A percentile compares a stretch with the other conserved stretches of the same genome.
Conservation (phyloP, 2,797 vertebrate species). For the Heterohyrax brucei region DNA sequence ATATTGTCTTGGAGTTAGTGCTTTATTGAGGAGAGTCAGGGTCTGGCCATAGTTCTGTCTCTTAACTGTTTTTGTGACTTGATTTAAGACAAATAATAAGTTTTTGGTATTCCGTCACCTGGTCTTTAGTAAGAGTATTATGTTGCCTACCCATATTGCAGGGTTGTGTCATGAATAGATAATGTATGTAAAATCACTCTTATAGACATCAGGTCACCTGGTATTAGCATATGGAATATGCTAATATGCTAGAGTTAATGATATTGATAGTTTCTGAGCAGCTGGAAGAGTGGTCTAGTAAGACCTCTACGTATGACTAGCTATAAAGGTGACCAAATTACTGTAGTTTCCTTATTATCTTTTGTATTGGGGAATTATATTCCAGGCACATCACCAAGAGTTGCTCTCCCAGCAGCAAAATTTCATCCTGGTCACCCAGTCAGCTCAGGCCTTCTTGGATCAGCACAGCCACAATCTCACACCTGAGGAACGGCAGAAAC, state of each 20-base stretch:
- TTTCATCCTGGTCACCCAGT: slow-evolving; percentile 94
- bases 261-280: not conserved
- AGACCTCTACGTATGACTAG: not conserved
- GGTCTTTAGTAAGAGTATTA: slow-evolving; percentile 5
- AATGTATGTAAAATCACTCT: slow-evolving; percentile 15
- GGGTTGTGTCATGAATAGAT: not conserved
- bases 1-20: not conserved
- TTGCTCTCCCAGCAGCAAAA: slow-evolving; percentile 96
- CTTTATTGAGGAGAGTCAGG: slow-evolving; percentile 40
- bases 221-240: not conserved
- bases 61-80: not conserved
- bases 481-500: slow-evolving; percentile 91
- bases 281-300: not conserved
- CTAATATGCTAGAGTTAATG: not conserved
- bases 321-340: slow-evolving; percentile 26
- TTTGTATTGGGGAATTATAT: slow-evolving; percentile 60
- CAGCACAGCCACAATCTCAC: slow-evolving; percentile 93
- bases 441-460: slow-evolving; percentile 94
- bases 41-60: slow-evolving; percentile 12
- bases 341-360: slow-evolving; percentile 12
- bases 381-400: slow-evolving; percentile 94
- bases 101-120: slow-evolving; percentile 16
- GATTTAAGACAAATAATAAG: not conserved
- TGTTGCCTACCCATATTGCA: not conserved
- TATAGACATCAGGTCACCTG: not conserved